Conservation (phyloP, 2,113 vertebrate species). For the Ptilorrhoa leucosticta region DNA sequence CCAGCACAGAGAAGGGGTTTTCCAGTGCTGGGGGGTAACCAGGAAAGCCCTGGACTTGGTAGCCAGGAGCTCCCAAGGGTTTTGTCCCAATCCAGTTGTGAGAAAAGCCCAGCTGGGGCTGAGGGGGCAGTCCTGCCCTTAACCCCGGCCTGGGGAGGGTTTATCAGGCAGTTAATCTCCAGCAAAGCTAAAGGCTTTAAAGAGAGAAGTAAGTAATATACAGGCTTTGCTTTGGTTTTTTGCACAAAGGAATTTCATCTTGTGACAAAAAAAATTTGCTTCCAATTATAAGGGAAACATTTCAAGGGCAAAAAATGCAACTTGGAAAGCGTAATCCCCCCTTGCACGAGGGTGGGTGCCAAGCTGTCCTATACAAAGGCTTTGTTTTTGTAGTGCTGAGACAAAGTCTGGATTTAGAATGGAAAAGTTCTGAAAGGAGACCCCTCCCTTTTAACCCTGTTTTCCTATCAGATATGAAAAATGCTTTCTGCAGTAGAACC, state of each 20-base stretch:
- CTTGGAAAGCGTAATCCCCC: not conserved
- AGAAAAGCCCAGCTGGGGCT: not conserved
- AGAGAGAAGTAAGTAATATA: not conserved
- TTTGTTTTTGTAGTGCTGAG: not conserved
- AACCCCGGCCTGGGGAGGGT: not conserved
- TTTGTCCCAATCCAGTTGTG: not conserved
- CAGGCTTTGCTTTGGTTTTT: not conserved
- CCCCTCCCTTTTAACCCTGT: not conserved
- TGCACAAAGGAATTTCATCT: conserved; percentile 21
- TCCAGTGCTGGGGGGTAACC: not conserved
- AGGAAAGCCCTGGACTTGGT: not conserved
- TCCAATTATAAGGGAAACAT: conserved; percentile 8
- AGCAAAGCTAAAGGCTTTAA: not conserved
- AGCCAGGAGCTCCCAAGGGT: not conserved
- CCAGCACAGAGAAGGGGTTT: not conserved
- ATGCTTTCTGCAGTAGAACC: not conserved
- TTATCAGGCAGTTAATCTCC: not conserved
- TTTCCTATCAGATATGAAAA: not conserved
- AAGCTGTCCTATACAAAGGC: not conserved
- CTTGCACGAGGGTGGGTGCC: not conserved
- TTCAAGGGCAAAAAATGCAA: conserved; percentile 23
- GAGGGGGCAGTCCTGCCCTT: not conserved
- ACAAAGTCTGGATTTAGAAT: not conserved
- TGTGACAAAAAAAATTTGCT: conserved; percentile 20
- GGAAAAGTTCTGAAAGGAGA: not conserved